Conservation (phyloP, 2,888 invertebrate species). For the Catocala fraxini region DNA sequence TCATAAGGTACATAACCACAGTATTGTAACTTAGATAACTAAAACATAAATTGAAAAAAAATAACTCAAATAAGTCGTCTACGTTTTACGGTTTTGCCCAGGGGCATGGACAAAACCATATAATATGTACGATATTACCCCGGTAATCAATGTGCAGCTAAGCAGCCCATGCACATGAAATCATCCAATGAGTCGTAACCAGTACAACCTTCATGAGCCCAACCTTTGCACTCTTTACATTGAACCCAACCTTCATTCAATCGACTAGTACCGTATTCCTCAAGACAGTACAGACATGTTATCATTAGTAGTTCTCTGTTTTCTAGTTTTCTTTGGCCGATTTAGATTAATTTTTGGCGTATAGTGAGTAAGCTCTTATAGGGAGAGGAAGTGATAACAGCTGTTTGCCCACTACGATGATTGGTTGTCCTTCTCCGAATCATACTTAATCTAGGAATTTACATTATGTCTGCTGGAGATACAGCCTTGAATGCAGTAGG, state of each 20-base stretch:
- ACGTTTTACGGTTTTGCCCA: not conserved
- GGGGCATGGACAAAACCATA: not conserved
- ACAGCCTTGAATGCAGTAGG: not conserved
- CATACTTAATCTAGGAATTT: not conserved
- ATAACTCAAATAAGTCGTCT: not conserved
- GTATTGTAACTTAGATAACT: too few relatives aligned
- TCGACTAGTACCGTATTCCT: not conserved
- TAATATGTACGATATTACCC: conserved; percentile 1
- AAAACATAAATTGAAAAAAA: too few relatives aligned
- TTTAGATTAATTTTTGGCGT: not conserved
- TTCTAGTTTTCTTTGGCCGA: not conserved
- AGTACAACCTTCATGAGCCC: not conserved
- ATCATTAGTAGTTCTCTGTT: not conserved
- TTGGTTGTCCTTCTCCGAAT: not conserved
- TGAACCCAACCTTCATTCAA: not conserved
- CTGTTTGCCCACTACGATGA: not conserved
- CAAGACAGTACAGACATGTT: conserved; percentile 1
- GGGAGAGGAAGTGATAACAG: not conserved
- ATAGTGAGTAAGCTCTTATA: not conserved
- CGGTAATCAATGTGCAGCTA: not conserved
- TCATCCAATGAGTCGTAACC: not conserved
- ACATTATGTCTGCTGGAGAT: not conserved
- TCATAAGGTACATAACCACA: too few relatives aligned
- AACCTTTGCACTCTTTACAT: not conserved
- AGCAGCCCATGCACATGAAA: not conserved